Evolutionary conservation across 2,888 invertebrate species (phyloP).

Genomic region (Lasioglossum marginatum): DNA sequence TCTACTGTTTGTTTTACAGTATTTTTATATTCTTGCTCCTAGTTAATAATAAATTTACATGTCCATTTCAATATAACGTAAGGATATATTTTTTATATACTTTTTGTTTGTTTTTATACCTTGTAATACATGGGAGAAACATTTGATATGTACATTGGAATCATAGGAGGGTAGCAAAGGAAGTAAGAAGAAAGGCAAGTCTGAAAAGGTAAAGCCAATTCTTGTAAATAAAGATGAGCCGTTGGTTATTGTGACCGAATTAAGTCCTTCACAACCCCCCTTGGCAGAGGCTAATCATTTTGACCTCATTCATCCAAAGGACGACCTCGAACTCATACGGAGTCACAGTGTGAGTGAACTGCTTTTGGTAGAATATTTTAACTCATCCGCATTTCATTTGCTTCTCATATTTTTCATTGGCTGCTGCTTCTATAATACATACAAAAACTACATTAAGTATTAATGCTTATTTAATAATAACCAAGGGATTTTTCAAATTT

Average conservation of each 20-base stretch:
- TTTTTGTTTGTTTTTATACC: slow-evolving; percentile 31
- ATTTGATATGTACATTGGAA: slow-evolving; percentile 67
- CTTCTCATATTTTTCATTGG: slow-evolving; percentile 45
- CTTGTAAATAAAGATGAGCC: slow-evolving; percentile 91
- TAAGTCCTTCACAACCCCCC: slow-evolving; percentile 83
- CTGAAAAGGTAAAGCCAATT: slow-evolving; percentile 91
- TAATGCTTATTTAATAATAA: slow-evolving; percentile 40
- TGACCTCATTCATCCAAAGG: slow-evolving; percentile 92
- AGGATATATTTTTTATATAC: slow-evolving; percentile 20
- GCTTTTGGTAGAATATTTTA: slow-evolving; percentile 61
- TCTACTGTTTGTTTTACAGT: background rate
- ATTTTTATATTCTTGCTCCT: background rate
- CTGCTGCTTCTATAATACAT: slow-evolving; percentile 45
- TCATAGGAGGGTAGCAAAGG: slow-evolving; percentile 84
- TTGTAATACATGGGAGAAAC: slow-evolving; percentile 76
- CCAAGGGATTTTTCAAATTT: slow-evolving; percentile 24
- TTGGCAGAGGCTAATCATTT: slow-evolving; percentile 88
- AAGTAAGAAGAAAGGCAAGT: slow-evolving; percentile 89
- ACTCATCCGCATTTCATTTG: slow-evolving; percentile 46
- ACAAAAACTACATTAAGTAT: slow-evolving; percentile 14
- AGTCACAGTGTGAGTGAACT: slow-evolving; percentile 85
- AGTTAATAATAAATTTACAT: slow-evolving; percentile 25
- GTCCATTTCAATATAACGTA: slow-evolving; percentile 59
- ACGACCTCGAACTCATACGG: slow-evolving; percentile 88
- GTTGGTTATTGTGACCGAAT: slow-evolving; percentile 82